Evolutionary conservation across 2,113 vertebrate species (phyloP).

Genomic region (Cathartes aura): DNA sequence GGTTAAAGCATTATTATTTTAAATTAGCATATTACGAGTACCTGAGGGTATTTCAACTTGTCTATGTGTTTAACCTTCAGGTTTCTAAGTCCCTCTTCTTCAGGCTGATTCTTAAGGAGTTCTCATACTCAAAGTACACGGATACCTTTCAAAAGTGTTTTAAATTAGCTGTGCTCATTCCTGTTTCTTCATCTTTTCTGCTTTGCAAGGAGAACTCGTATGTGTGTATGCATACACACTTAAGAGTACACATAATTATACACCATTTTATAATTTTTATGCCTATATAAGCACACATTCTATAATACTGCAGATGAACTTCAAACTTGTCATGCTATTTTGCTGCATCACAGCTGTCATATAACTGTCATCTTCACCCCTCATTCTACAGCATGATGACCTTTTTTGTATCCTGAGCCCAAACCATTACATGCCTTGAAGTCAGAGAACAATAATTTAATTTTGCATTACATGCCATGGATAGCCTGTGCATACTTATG

Average conservation of each 20-base stretch:
- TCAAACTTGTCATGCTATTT: not conserved
- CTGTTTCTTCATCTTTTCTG: not conserved
- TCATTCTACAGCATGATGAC: not conserved
- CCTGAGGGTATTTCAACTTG: constrained; percentile 14
- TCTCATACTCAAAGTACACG: not conserved
- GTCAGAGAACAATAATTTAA: not conserved
- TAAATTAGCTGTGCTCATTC: not conserved
- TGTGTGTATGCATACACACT: not conserved
- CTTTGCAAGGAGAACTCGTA: not conserved
- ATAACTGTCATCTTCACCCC: not conserved
- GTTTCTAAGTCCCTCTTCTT: not conserved
- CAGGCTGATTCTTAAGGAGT: not conserved
- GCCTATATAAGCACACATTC: not conserved
- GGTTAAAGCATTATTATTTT: constrained; percentile 67
- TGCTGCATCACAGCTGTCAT: not conserved
- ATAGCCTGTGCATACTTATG: not conserved
- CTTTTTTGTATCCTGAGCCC: not conserved
- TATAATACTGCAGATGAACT: not conserved
- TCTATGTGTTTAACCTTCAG: not conserved
- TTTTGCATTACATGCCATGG: not conserved
- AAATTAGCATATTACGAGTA: constrained; percentile 45
- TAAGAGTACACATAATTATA: not conserved
- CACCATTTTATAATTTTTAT: not conserved
- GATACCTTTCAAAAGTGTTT: not conserved
- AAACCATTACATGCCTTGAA: not conserved